These are phyloP conservation scores for Malurus splendens DNA, from an alignment of 2,797 vertebrate species.

Conservation along the genomic window DNA sequence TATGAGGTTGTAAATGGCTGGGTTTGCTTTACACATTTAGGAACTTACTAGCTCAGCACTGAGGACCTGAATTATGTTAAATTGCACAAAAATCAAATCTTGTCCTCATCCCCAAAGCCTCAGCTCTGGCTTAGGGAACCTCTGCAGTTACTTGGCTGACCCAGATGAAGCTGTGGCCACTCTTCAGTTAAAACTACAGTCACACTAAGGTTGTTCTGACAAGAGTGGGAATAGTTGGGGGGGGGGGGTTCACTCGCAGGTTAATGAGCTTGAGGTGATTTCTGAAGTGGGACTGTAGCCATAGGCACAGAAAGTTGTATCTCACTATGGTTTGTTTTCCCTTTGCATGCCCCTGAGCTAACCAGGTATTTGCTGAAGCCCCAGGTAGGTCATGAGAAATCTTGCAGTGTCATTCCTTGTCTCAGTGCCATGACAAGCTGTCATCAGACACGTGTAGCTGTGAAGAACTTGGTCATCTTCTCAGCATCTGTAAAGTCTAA, in stretches of 20 bases:
- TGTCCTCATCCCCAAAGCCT: neutral
- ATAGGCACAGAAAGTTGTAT: neutral
- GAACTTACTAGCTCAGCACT: slow-evolving; percentile 12
- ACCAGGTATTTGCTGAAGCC: neutral
- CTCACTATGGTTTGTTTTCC: neutral
- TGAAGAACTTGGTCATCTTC: neutral
- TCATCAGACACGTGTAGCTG: accelerated
- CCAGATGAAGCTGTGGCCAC: neutral
- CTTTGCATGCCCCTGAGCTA: neutral
- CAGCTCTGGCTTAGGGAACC: neutral
- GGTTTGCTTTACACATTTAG: neutral
- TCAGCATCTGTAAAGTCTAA: neutral
- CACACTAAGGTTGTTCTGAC: neutral
- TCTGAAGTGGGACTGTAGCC: neutral
- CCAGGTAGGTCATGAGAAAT: neutral
- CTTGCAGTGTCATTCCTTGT: neutral
- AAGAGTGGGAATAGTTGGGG: neutral
- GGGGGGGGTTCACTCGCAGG: neutral
- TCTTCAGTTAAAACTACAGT: neutral
- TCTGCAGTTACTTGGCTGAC: neutral
- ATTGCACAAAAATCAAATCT: neutral
- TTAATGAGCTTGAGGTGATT: neutral
- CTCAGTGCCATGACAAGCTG: neutral
- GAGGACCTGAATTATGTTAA: neutral
- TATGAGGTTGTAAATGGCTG: neutral